Evolutionary conservation across 2,888 invertebrate genomes (phyloP).

Genomic region (Melipona bicolor): DNA sequence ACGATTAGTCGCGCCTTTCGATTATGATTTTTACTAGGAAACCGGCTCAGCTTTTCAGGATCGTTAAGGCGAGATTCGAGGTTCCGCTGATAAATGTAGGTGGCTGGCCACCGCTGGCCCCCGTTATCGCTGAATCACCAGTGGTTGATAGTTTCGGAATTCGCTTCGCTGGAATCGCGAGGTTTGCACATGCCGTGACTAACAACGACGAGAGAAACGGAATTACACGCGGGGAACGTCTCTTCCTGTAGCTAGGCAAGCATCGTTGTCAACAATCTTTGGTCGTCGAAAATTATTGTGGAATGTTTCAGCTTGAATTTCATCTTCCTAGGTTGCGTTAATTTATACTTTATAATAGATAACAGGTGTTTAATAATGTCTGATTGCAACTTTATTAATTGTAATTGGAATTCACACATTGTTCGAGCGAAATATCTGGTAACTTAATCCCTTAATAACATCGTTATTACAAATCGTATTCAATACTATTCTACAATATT

Average conservation of each 20-base stretch:
- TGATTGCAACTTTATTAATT: too few relatives aligned
- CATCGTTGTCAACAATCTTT: too few relatives aligned
- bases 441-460: constrained; percentile 32
- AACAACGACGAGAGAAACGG: not conserved
- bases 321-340: too few relatives aligned
- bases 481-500: too few relatives aligned
- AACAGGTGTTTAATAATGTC: too few relatives aligned
- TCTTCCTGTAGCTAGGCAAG: not conserved
- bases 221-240: not conserved
- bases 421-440: constrained; percentile 57
- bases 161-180: constrained; percentile 28
- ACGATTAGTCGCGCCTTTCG: constrained; percentile 63
- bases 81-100: constrained; percentile 49
- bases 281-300: too few relatives aligned
- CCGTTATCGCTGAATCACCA: constrained; percentile 53
- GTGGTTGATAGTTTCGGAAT: constrained; percentile 42
- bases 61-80: constrained; percentile 55
- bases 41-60: constrained; percentile 52
- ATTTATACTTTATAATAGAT: too few relatives aligned
- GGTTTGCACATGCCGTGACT: constrained; percentile 7
- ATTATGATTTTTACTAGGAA: constrained; percentile 52
- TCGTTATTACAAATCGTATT: too few relatives aligned
- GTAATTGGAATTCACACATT: not conserved
- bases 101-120: not conserved
- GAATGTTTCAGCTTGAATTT: too few relatives aligned